These are phyloP conservation scores for Meteorus cinctellus DNA, from an alignment of 2,888 invertebrate species.

Conservation along the genomic window DNA sequence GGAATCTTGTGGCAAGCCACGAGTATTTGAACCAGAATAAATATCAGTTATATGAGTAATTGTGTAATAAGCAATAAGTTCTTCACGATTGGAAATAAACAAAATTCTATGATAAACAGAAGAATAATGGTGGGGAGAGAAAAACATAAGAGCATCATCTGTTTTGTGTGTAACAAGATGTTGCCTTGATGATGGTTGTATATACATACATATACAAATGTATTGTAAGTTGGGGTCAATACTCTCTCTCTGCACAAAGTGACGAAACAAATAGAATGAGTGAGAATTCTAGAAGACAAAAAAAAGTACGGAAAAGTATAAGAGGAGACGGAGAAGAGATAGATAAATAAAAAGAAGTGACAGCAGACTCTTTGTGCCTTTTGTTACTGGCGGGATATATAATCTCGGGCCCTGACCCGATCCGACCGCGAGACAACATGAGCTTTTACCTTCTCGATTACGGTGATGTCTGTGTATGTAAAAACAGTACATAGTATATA, in stretches of 20 bases:
- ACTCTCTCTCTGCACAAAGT: background rate
- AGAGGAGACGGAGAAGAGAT: background rate
- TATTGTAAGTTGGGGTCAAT: background rate
- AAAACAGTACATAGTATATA: too few relatives aligned
- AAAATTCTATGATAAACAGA: too few relatives aligned
- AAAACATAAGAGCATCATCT: too few relatives aligned
- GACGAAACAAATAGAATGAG: background rate
- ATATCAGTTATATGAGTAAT: too few relatives aligned
- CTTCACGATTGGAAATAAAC: too few relatives aligned
- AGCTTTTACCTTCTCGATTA: background rate
- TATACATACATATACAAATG: background rate
- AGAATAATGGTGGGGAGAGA: too few relatives aligned
- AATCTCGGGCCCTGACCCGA: background rate
- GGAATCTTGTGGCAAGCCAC: too few relatives aligned
- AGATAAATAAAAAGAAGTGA: background rate
- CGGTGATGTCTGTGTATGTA: too few relatives aligned
- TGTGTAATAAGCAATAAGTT: too few relatives aligned
- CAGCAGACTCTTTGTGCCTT: background rate
- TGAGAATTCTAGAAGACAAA: background rate
- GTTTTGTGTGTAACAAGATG: too few relatives aligned
- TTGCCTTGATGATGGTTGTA: too few relatives aligned
- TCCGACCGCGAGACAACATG: constrained; percentile 33
- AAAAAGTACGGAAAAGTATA: background rate
- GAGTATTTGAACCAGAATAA: too few relatives aligned
- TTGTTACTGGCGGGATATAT: background rate